Evolutionary conservation across 2,113 vertebrate genomes (phyloP).

Genomic region (Anoplopoma fimbria): DNA sequence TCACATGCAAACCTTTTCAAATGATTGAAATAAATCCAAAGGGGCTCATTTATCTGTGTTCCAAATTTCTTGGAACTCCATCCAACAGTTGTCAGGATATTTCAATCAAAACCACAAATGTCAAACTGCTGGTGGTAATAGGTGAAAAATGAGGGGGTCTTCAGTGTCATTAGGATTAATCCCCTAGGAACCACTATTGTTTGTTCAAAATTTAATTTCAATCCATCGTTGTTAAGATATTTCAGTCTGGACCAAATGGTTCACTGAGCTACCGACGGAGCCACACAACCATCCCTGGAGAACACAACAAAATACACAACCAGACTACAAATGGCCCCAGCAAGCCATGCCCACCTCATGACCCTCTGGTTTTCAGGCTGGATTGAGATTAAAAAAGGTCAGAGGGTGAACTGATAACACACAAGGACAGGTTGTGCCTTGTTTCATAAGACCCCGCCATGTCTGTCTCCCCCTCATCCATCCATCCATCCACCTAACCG

Average conservation of each 20-base stretch:
- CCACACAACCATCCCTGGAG: neutral
- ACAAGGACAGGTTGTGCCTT: slow-evolving; percentile 70
- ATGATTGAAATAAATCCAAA: neutral
- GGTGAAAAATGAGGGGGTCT: neutral
- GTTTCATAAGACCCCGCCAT: slow-evolving; percentile 63
- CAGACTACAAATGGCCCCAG: neutral
- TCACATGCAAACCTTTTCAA: neutral
- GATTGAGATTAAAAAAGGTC: slow-evolving; percentile 45
- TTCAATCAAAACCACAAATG: neutral
- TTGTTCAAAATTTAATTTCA: neutral
- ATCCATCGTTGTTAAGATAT: neutral
- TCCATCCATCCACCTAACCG: slow-evolving; percentile 61
- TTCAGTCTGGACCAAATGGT: neutral
- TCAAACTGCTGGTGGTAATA: neutral
- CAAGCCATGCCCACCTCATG: neutral
- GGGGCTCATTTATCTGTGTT: neutral
- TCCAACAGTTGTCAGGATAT: neutral
- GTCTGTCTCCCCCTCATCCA: slow-evolving; percentile 64
- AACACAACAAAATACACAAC: slow-evolving; percentile 3
- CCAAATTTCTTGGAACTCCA: neutral
- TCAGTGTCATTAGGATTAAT: neutral
- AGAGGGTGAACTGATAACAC: slow-evolving; percentile 75
- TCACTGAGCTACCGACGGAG: neutral
- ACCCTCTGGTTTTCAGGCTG: slow-evolving; percentile 18
- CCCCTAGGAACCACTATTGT: neutral